Base-by-base conservation (phyloP, 2,113 vertebrate genomes). In the Lophotis ruficrista region DNA sequence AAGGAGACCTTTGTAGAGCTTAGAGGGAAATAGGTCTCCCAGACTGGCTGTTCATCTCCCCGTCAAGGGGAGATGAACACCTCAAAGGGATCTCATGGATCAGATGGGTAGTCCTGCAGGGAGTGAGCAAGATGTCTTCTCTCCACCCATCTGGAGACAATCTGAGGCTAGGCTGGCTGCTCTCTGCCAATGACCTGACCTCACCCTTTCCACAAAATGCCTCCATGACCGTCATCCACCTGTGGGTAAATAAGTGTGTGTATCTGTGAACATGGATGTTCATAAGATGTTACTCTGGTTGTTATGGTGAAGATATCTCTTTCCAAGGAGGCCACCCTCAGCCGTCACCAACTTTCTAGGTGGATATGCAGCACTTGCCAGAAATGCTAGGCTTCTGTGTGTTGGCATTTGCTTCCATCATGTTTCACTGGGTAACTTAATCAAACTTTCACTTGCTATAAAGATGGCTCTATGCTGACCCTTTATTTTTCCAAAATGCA, bases 211-310 rank as follows among this genome's bases (percentile, higher is more conserved):
- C 45, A 18, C 7, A 77, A 66, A 87, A 77, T 4, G 6, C 12
- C 12, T 56, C n/a, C 23, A 5, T n/a, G 53, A 45, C 6, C 19
- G 6, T 12, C 17, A 45, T 53, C 20, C 23, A 50, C 35, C 66
- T 51, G 45, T n/a, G 45, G 14, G 28, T 50, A 70, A 60, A 50
- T 7, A 41, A 3, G 10, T 38, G n/a, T 48, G 43, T 25, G 22
- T 48, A 15, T 47, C 24, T 28, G 14, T 8, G 35, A 37, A 38
- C 8, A 7, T 1, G 2, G 17, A 20, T n/a, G 23, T 10, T 54
- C 31, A 14, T 7, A 54, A 43, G 0, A 1, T 35, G 31, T 10
- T 6, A 4, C 14, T 83, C 71, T 61, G n/a, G 13, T 37, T 33
- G 4, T 33, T 9, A 5, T 68, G n/a, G 7, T 25, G 61, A 41